Conservation (phyloP, 2,888 invertebrate genomes). For the Ophion ellenae region DNA sequence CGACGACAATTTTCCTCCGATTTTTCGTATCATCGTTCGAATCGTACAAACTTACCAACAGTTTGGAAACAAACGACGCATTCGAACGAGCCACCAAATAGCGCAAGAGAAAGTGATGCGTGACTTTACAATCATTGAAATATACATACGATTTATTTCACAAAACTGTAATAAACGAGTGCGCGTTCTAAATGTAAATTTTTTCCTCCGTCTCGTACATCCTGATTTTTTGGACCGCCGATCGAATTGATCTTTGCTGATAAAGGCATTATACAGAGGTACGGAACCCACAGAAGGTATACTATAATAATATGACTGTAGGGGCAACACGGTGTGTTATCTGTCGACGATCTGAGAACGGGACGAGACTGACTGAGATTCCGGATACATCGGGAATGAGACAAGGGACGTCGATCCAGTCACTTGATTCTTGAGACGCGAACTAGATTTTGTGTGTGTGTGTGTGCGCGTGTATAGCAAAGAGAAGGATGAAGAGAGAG, state of each 20-base stretch:
- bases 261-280: constrained; percentile 37
- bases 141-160: neutral
- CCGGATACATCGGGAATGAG: constrained; percentile 47
- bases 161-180: constrained; percentile 9
- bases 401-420: constrained; percentile 53
- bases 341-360: constrained; percentile 41
- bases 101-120: no score
- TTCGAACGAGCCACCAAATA: no score
- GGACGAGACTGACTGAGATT: constrained; percentile 33
- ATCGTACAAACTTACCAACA: no score
- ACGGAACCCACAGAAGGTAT: neutral
- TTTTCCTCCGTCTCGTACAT: constrained; percentile 9
- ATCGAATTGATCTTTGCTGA: constrained; percentile 35
- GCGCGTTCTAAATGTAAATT: constrained; percentile 11
- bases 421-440: constrained; percentile 35
- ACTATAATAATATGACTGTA: constrained; percentile 31
- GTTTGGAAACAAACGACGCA: no score
- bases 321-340: constrained; percentile 51
- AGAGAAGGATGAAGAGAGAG: neutral
- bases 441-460: neutral
- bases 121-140: no score
- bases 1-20: no score
- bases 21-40: no score
- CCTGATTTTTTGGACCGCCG: constrained; percentile 27
- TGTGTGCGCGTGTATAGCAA: neutral